Conservation (phyloP, 2,888 invertebrate genomes). For the Drosophila suboccidentalis region DNA sequence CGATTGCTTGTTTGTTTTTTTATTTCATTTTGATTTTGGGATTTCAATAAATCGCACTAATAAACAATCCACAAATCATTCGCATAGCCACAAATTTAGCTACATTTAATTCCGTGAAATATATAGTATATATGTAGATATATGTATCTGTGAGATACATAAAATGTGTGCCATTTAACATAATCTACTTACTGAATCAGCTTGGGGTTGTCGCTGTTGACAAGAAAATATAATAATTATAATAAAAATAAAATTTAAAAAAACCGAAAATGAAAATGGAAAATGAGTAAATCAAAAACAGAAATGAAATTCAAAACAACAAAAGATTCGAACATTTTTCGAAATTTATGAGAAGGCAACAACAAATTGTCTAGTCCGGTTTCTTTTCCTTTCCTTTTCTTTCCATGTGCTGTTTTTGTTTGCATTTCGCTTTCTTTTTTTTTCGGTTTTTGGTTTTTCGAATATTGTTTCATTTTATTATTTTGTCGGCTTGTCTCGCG, state of each 20-base stretch:
- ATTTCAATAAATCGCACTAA: constrained; percentile 31
- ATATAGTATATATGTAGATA: neutral
- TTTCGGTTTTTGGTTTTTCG: constrained; percentile 11
- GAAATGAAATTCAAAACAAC: constrained; percentile 49
- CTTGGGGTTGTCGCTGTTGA: constrained; percentile 32
- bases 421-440: constrained; percentile 45
- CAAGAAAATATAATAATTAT: constrained; percentile 30
- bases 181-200: constrained; percentile 23
- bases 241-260: neutral
- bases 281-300: constrained; percentile 36
- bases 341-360: constrained; percentile 38
- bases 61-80: constrained; percentile 48
- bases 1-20: constrained; percentile 1
- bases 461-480: constrained; percentile 30
- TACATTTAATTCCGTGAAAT: constrained; percentile 8
- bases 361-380: constrained; percentile 48
- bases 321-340: constrained; percentile 17
- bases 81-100: constrained; percentile 23
- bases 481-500: constrained; percentile 50
- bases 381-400: constrained; percentile 8
- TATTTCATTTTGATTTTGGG: constrained; percentile 26
- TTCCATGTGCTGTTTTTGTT: constrained; percentile 47
- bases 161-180: constrained; percentile 36
- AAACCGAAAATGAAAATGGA: constrained; percentile 5
- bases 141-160: constrained; percentile 31